phyloP scores from a whole-genome alignment of 2,113 vertebrate genomes.

The Propithecus coquereli region DNA sequence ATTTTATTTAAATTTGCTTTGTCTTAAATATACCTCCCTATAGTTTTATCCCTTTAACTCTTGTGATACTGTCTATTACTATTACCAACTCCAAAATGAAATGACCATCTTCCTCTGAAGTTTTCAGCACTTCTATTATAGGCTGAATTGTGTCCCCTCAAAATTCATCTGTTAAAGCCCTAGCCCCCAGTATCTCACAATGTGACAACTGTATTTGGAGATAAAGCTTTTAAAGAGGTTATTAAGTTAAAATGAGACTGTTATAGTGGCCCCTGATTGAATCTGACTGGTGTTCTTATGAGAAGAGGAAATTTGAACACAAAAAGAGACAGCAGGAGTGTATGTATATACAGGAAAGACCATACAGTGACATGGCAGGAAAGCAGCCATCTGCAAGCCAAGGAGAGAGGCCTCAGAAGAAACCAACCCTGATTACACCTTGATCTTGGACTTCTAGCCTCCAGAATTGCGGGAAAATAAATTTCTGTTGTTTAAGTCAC shows the following conservation, averaged over 20 bases:
- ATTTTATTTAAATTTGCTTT: constrained; percentile 8
- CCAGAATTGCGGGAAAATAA: neutral
- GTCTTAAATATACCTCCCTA: neutral
- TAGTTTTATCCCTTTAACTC: neutral
- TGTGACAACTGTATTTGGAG: neutral
- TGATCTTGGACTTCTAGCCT: neutral
- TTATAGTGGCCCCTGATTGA: neutral
- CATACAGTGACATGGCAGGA: neutral
- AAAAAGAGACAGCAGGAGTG: neutral
- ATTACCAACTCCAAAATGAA: neutral
- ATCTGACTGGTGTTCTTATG: neutral
- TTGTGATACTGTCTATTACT: neutral
- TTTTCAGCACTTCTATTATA: neutral
- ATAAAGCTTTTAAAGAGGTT: neutral
- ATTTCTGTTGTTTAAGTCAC: neutral
- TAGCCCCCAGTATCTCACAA: neutral
- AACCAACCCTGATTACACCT: neutral
- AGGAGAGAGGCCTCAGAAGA: neutral
- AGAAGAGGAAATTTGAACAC: neutral
- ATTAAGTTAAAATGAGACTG: neutral
- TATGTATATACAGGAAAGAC: neutral
- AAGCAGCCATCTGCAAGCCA: neutral
- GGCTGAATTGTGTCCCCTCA: neutral
- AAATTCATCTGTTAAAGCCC: neutral
- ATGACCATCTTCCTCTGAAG: neutral